Evolutionary conservation across 2,113 vertebrate genomes (phyloP).

Genomic region (Albula goreensis): DNA sequence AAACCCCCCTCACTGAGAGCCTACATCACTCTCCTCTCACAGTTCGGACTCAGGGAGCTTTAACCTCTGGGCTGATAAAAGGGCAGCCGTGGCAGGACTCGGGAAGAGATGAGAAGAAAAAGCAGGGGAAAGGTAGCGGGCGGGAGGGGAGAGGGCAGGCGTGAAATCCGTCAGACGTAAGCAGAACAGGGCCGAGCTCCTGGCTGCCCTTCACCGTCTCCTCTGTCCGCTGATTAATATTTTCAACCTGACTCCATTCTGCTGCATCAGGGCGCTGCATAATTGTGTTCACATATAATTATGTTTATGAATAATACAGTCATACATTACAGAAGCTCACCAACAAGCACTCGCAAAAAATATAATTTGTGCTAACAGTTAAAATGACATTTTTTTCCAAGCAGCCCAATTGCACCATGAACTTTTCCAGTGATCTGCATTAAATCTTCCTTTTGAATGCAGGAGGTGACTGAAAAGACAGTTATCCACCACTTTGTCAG

Average conservation of each 20-base stretch:
- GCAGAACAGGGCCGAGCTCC: conserved; percentile 42
- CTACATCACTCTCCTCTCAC: conserved; percentile 39
- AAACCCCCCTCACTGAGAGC: conserved; percentile 26
- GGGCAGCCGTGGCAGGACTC: conserved; percentile 45
- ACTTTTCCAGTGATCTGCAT: neutral
- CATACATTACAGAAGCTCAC: neutral
- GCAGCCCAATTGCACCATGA: neutral
- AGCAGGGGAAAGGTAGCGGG: conserved; percentile 50
- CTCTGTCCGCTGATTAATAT: conserved; percentile 18
- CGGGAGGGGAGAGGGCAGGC: conserved; percentile 48
- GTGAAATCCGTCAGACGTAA: conserved; percentile 54
- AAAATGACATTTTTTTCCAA: neutral
- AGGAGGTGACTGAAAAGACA: neutral
- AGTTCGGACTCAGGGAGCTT: conserved; percentile 48
- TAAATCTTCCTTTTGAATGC: neutral
- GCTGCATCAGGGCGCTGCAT: neutral
- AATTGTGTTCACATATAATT: neutral
- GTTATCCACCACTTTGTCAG: conserved; percentile 36
- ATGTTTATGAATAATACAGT: neutral
- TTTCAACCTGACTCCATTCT: neutral
- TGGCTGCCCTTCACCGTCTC: conserved; percentile 19
- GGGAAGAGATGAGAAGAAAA: conserved; percentile 58
- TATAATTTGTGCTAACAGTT: neutral
- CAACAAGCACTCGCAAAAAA: neutral
- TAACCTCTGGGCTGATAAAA: conserved; percentile 50